Evolutionary conservation across 2,797 vertebrate genomes (phyloP), one percentile per base, ranked within the genome.

Genomic region (Fistularia commersonii): DNA sequence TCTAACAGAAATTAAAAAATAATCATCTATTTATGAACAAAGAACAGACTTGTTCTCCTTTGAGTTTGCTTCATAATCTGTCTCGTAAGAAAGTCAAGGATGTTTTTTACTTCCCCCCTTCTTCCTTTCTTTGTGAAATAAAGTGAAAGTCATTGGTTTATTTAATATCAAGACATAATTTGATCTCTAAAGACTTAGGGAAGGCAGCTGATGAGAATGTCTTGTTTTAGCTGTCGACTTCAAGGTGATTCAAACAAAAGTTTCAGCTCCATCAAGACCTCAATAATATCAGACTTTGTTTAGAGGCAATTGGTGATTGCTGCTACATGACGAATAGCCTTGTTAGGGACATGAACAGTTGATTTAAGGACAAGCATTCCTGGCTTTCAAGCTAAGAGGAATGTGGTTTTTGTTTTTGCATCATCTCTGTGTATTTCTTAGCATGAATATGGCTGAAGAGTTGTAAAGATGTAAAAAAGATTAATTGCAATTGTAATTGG

Each of bases 1-100:
- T 90, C 82, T 89, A 52, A 87, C 23, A 84, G 82, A 83, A 88
- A 89, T 87, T 85, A 88, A 88, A 88, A 87, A 87, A 83, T 83
- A 88, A 87, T 89, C 70, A 79, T 87, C 77, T 90, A 80, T 85
- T 88, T 86, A 85, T 81, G 87, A 88, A 89, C 82, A 86, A 81
- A 88, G 67, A 74, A 66, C 66, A 67, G 43, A 67, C 74, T 37
- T 58, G 70, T 74, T 74, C 72, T 65, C 64, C 63, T 66, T 73
- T 48, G 48, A 69, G 73, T 80, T 83, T 72, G 66, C 66, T 76
- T 72, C 67, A 65, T 56, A 75, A 70, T 81, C 77, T 68, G 42
- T 76, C 69, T 80, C 75, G 64, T 76, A 67, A 56, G 64, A 57
- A 69, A 77, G 65, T 79, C 81, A 80, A 80, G 70, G 60, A 76